Percentiles rank a stretch among this genome's conserved stretches.
Conservation (phyloP, 2,888 invertebrate species). For the Scrobipalpa atriplicella region DNA sequence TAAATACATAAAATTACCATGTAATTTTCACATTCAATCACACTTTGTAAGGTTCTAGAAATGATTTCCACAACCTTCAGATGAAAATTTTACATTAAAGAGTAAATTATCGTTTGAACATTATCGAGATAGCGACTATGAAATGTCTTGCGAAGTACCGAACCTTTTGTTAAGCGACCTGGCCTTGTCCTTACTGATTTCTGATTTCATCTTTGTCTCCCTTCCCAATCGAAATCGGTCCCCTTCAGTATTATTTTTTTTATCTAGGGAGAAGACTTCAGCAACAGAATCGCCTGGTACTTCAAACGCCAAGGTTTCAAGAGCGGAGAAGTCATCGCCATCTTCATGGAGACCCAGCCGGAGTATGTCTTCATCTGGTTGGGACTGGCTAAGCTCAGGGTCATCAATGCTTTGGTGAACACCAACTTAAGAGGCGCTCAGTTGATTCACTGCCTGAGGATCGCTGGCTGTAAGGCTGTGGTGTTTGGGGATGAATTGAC, state of each 20-base stretch:
- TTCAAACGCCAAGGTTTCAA: slow-evolving; percentile 79
- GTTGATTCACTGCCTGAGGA: slow-evolving; percentile 90
- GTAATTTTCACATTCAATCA: too few relatives aligned
- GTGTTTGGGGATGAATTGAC: slow-evolving; percentile 87
- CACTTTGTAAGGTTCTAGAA: too few relatives aligned
- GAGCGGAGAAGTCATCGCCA: slow-evolving; percentile 92
- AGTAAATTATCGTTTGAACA: too few relatives aligned
- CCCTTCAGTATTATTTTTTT: not conserved
- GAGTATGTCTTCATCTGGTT: slow-evolving; percentile 96
- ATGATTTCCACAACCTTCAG: too few relatives aligned
- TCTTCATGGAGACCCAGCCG: slow-evolving; percentile 94
- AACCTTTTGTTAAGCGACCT: too few relatives aligned
- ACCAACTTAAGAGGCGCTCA: slow-evolving; percentile 91
- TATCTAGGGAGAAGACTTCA: slow-evolving; percentile 81
- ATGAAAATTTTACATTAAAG: too few relatives aligned
- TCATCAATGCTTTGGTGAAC: slow-evolving; percentile 94
- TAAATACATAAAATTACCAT: too few relatives aligned
- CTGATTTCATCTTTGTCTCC: too few relatives aligned
- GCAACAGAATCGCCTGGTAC: slow-evolving; percentile 82
- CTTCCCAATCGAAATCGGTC: too few relatives aligned
- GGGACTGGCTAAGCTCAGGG: slow-evolving; percentile 92
- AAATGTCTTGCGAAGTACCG: too few relatives aligned
- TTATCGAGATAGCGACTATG: too few relatives aligned
- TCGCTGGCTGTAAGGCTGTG: slow-evolving; percentile 89
- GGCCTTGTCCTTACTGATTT: too few relatives aligned